Evolutionary conservation across 1,140 invertebrate species (phyloP).

Genomic region (Lepidurus packardi): DNA sequence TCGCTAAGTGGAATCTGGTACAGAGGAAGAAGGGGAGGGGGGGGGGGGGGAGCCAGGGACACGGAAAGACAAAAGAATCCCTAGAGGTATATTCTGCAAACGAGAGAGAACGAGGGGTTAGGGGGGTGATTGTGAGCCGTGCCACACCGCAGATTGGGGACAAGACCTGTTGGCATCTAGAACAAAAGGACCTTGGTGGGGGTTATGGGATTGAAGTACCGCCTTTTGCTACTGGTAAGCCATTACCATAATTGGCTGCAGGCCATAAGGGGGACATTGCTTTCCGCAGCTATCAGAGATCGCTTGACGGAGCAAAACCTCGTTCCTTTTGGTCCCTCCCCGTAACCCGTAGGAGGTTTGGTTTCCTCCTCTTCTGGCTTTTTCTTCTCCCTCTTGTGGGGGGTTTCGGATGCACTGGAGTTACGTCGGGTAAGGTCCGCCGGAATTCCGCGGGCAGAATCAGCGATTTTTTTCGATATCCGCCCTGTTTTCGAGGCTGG

Average conservation of each 20-base stretch:
- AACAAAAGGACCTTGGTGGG: neutral
- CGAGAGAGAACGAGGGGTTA: neutral
- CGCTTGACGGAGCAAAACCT: neutral
- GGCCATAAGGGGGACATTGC: constrained; percentile 15
- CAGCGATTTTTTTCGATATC: neutral
- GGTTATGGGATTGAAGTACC: neutral
- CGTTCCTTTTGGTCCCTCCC: neutral
- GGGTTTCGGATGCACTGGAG: neutral
- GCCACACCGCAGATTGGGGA: constrained; percentile 6
- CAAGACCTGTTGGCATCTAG: constrained; percentile 15
- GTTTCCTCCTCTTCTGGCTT: neutral
- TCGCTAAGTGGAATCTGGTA: neutral
- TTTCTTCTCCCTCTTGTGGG: neutral
- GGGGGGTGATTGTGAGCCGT: neutral
- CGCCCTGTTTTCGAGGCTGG: neutral
- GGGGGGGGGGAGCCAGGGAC: neutral
- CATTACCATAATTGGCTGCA: constrained; percentile 15
- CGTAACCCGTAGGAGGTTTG: neutral
- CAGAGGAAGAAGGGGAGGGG: neutral
- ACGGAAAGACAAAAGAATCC: neutral
- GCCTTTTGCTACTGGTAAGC: constrained; percentile 2
- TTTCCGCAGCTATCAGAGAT: neutral
- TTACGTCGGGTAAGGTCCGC: neutral
- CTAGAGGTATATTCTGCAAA: constrained; percentile 1
- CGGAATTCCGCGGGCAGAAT: neutral